Evolutionary conservation across 1,140 invertebrate species (phyloP).

Genomic region (Dendrolimus kikuchii): DNA sequence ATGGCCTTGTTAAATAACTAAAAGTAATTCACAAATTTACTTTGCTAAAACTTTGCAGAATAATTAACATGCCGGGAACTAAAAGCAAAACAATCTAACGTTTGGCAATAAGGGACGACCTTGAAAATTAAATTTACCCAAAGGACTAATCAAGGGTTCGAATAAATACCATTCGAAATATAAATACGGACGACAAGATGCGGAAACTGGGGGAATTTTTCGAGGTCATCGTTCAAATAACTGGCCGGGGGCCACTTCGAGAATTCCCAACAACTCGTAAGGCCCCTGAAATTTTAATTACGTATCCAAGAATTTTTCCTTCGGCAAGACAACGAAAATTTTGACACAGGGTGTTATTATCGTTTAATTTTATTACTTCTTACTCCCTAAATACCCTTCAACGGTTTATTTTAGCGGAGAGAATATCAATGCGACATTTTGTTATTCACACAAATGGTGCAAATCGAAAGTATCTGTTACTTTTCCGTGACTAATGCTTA

Average conservation of each 20-base stretch:
- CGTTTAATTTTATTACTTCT: not conserved
- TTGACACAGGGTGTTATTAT: slow-evolving; percentile 23
- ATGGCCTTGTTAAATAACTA: no score
- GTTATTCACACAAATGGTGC: no score
- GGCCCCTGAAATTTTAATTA: slow-evolving; percentile 32
- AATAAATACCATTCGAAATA: slow-evolving; percentile 8
- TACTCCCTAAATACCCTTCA: no score
- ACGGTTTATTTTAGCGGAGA: no score
- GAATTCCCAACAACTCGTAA: slow-evolving; percentile 19
- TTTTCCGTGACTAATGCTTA: no score
- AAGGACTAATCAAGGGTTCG: not conserved
- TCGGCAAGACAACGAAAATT: slow-evolving; percentile 12
- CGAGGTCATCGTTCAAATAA: slow-evolving; percentile 18
- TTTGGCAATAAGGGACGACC: not conserved
- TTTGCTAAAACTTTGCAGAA: no score
- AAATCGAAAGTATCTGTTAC: no score
- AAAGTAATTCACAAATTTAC: no score
- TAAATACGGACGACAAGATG: slow-evolving; percentile 6
- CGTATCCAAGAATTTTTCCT: slow-evolving; percentile 19
- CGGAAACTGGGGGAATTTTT: slow-evolving; percentile 9
- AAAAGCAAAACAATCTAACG: no score
- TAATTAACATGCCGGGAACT: no score
- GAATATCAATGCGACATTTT: no score
- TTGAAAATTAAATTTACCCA: not conserved
- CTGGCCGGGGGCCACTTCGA: slow-evolving; percentile 10